Conservation (phyloP, 2,888 invertebrate genomes). For the Volucella inflata region DNA sequence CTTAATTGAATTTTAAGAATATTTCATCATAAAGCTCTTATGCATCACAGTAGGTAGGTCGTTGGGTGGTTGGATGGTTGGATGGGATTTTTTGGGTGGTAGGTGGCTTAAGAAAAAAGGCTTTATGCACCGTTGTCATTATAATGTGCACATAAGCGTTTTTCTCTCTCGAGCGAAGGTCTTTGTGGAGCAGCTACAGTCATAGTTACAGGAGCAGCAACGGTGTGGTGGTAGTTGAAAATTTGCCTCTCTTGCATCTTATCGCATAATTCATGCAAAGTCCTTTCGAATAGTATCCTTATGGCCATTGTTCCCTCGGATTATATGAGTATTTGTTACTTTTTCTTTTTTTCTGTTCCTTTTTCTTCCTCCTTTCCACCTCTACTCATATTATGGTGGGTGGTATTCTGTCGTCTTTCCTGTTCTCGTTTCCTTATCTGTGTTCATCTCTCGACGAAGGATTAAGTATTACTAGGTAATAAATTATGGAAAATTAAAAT, state of each 20-base stretch:
- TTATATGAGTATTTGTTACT: constrained; percentile 66
- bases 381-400: no score
- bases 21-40: constrained; percentile 67
- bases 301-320: constrained; percentile 70
- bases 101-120: neutral
- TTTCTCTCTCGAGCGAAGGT: constrained; percentile 66
- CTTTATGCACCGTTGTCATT: constrained; percentile 52
- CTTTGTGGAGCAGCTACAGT: constrained; percentile 23
- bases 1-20: constrained; percentile 76
- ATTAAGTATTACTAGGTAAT: constrained; percentile 74
- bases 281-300: constrained; percentile 69
- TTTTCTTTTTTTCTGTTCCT: constrained; percentile 21
- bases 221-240: constrained; percentile 23
- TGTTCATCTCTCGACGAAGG: constrained; percentile 64
- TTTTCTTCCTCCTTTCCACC: neutral
- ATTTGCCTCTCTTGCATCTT: constrained; percentile 67
- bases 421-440: constrained; percentile 57
- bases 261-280: constrained; percentile 74
- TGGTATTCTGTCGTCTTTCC: no score
- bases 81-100: no score
- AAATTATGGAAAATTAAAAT: constrained; percentile 69
- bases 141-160: constrained; percentile 74
- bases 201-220: no score
- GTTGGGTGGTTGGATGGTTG: neutral
- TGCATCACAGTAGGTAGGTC: constrained; percentile 15